Conservation (phyloP, 2,888 invertebrate species). For the Rhamnusium bicolor region DNA sequence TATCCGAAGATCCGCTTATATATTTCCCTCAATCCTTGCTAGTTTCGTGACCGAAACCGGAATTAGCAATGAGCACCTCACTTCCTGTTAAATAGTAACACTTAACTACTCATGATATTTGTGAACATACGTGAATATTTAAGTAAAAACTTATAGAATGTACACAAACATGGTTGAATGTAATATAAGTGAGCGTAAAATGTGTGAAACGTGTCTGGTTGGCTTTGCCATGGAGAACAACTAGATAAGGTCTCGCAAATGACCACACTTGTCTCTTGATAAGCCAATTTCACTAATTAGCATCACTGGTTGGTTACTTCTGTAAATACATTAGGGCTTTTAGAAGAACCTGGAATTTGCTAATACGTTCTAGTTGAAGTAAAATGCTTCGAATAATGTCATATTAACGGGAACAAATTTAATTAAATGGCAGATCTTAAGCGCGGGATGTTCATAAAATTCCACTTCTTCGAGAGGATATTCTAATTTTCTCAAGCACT, state of each 20-base stretch:
- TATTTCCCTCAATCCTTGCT: neutral
- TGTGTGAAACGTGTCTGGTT: neutral
- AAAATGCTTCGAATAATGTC: neutral
- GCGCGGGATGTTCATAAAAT: neutral
- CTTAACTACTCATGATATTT: neutral
- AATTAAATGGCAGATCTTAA: neutral
- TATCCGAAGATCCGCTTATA: neutral
- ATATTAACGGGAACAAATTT: neutral
- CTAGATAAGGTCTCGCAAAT: constrained; percentile 47
- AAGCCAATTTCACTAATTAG: constrained; percentile 46
- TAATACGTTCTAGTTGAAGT: neutral
- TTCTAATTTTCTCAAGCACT: neutral
- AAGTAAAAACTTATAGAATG: neutral
- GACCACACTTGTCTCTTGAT: constrained; percentile 45
- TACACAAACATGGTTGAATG: neutral
- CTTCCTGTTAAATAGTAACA: neutral
- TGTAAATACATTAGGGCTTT: neutral
- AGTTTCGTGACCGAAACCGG: neutral
- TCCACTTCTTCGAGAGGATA: neutral
- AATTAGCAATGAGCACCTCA: neutral
- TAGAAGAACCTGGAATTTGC: neutral
- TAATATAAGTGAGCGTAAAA: neutral
- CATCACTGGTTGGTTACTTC: neutral
- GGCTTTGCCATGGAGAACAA: constrained; percentile 34
- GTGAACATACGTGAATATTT: neutral